These are phyloP conservation scores for Rotaria magnacalcarata DNA, from an alignment of 2,888 invertebrate species.

Conservation along the genomic window DNA sequence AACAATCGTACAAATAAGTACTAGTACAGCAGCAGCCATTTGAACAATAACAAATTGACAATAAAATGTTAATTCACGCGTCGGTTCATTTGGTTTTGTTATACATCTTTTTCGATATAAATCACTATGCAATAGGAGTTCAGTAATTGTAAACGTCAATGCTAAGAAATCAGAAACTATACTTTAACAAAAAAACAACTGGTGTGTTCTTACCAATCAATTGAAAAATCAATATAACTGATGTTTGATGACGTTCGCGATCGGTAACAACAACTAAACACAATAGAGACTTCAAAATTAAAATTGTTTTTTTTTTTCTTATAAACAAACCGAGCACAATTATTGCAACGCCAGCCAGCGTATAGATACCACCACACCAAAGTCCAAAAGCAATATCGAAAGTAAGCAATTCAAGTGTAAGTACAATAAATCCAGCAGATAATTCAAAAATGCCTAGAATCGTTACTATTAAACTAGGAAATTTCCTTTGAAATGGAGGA, in stretches of 20 bases:
- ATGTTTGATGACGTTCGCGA: background rate
- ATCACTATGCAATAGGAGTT: background rate
- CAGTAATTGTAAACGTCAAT: background rate
- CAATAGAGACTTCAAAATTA: no score
- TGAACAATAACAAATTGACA: background rate
- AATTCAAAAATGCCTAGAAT: background rate
- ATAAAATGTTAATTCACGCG: background rate
- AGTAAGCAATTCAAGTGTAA: background rate
- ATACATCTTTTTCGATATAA: background rate
- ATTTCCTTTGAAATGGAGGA: background rate
- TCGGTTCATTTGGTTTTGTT: background rate
- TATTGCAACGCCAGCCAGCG: background rate
- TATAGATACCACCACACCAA: background rate
- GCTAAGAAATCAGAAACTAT: background rate
- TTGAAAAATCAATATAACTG: conserved; percentile 9
- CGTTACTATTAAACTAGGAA: background rate
- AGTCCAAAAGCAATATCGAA: background rate
- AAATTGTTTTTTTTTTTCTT: background rate
- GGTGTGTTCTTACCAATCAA: background rate
- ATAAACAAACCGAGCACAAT: background rate
- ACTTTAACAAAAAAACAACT: background rate
- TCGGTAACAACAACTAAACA: background rate
- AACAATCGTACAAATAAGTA: background rate
- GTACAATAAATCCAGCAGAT: background rate
- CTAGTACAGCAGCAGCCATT: background rate